Conservation (phyloP, 2,888 invertebrate species). For the Gibbula magus region DNA sequence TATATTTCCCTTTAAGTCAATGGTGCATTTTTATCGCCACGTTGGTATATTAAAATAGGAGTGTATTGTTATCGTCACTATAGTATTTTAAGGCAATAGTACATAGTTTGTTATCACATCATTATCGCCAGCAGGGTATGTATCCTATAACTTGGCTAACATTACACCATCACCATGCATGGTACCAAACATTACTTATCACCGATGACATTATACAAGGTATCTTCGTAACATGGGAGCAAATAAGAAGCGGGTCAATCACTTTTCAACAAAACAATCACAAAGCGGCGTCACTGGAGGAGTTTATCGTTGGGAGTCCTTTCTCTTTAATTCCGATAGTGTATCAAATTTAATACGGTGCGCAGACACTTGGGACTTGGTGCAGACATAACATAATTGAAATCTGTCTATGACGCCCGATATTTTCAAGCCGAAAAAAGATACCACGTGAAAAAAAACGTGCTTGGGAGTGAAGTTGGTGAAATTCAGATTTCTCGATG, state of each 20-base stretch:
- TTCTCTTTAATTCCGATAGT: not conserved
- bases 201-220: no score
- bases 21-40: no score
- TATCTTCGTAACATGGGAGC: no score
- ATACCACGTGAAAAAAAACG: not conserved
- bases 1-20: no score
- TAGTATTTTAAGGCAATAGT: no score
- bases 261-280: not conserved
- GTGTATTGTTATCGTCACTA: no score
- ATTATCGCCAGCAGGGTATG: no score
- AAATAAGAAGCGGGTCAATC: not conserved
- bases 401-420: conserved; percentile 13
- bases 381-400: conserved; percentile 8
- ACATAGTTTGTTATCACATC: no score
- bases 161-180: no score
- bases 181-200: no score
- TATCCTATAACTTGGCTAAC: no score
- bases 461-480: not conserved
- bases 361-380: not conserved
- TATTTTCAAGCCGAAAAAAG: conserved; percentile 2
- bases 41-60: no score
- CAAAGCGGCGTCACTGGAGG: not conserved
- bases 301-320: not conserved
- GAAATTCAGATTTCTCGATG: not conserved
- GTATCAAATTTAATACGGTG: not conserved